These are phyloP conservation scores for Umimayanthus kanabou DNA, from an alignment of 92 coral and sea anemone species.

Conservation along the genomic window DNA sequence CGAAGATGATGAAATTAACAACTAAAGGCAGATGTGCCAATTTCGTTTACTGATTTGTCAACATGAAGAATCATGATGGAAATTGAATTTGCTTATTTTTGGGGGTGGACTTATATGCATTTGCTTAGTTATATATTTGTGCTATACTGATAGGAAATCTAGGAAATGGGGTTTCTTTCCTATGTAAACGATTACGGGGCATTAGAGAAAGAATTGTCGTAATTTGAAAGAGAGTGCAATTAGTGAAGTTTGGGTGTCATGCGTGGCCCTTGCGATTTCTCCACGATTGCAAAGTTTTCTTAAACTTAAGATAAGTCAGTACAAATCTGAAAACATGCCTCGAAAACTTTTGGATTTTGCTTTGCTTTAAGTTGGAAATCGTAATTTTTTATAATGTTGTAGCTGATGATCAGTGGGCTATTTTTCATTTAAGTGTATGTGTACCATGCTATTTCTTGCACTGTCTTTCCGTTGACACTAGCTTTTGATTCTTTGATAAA, in stretches of 20 bases:
- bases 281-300: not conserved
- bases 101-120: conserved; percentile 51
- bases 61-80: conserved; percentile 55
- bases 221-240: conserved; percentile 35
- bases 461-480: conserved; percentile 91
- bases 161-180: conserved; percentile 48
- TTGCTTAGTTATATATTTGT: conserved; percentile 50
- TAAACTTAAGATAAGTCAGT: not conserved
- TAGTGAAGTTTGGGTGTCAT: conserved; percentile 21
- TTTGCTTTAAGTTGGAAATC: conserved; percentile 75
- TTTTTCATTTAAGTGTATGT: conserved; percentile 92
- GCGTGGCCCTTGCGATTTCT: not conserved
- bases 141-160: conserved; percentile 47
- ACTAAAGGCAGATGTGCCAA: conserved; percentile 94
- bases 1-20: conserved; percentile 84
- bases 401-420: conserved; percentile 73
- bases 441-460: conserved; percentile 89
- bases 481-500: conserved; percentile 94
- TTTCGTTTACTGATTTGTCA: conserved; percentile 92
- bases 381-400: conserved; percentile 81
- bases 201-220: conserved; percentile 43
- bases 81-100: conserved; percentile 57
- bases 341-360: conserved; percentile 51
- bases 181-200: conserved; percentile 47
- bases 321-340: not conserved